Evolutionary conservation across 2,888 invertebrate genomes (phyloP).

Genomic region (Amblyjoppa fuscipennis): DNA sequence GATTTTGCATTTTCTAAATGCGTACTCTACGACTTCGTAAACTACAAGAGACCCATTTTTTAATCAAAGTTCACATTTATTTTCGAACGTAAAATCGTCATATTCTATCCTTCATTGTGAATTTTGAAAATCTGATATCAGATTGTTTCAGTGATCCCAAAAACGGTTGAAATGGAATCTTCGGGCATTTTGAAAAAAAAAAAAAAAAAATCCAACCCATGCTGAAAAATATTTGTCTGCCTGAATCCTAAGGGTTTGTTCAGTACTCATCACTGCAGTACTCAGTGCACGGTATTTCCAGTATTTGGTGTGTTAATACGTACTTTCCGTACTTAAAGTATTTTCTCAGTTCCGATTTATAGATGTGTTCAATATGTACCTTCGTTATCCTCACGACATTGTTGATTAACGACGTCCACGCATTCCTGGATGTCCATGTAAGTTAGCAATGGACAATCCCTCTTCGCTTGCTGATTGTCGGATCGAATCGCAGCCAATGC

Average conservation of each 20-base stretch:
- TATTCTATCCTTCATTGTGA: too few species aligned
- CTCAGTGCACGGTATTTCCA: neutral
- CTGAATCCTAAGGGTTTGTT: too few species aligned
- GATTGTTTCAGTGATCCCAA: neutral
- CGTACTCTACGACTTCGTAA: too few species aligned
- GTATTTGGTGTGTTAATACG: neutral
- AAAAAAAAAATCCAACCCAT: neutral
- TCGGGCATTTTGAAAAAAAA: neutral
- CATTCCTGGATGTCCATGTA: constrained; percentile 89
- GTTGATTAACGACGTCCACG: constrained; percentile 89
- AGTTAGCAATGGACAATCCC: constrained; percentile 88
- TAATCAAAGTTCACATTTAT: too few species aligned
- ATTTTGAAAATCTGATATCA: too few species aligned
- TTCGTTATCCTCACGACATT: constrained; percentile 87
- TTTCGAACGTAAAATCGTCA: too few species aligned
- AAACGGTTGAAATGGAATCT: neutral
- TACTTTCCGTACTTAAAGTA: neutral
- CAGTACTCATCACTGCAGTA: neutral
- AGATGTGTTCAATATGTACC: constrained; percentile 73
- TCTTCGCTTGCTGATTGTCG: constrained; percentile 85
- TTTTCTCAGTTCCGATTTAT: neutral
- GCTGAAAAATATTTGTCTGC: too few species aligned
- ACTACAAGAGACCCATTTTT: too few species aligned
- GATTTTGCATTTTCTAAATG: too few species aligned
- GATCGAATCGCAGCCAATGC: constrained; percentile 86